phyloP scores from a whole-genome alignment of 2,888 invertebrate species.

The Unio delphinus region DNA sequence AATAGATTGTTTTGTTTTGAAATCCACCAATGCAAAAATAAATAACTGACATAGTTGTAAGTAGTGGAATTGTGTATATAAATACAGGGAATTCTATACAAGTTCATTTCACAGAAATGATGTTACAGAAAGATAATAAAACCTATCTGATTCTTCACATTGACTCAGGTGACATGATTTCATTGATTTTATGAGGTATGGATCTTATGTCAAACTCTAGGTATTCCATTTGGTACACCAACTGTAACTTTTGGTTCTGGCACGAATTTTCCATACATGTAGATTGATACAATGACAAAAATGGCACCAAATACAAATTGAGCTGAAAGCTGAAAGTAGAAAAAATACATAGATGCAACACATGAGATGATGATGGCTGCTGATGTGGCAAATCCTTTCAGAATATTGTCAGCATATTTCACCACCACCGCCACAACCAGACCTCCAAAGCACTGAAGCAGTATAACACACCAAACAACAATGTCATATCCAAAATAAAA shows the following conservation, averaged over 20 bases:
- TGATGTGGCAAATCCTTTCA: constrained; percentile 94
- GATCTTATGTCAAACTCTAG: too few species aligned
- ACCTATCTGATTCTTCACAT: too few species aligned
- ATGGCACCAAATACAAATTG: constrained; percentile 89
- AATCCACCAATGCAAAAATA: too few species aligned
- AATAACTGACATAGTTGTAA: too few species aligned
- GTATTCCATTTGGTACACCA: too few species aligned
- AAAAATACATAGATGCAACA: constrained; percentile 92
- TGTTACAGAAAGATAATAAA: too few species aligned
- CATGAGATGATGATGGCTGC: constrained; percentile 96
- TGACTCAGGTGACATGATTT: too few species aligned
- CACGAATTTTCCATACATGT: constrained; percentile 80
- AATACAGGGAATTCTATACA: too few species aligned
- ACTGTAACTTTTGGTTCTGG: background rate
- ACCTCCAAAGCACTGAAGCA: constrained; percentile 92
- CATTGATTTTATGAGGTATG: too few species aligned
- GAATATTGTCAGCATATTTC: constrained; percentile 99
- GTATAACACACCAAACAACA: constrained; percentile 83
- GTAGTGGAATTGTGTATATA: too few species aligned
- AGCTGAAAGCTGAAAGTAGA: constrained; percentile 87
- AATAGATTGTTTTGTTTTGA: too few species aligned
- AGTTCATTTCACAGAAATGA: too few species aligned
- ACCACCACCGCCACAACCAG: constrained; percentile 97
- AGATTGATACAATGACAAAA: constrained; percentile 94
- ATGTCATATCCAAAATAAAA: constrained; percentile 78